Evolutionary conservation across 2,113 vertebrate species (phyloP).

Genomic region (Microtus richardsoni): DNA sequence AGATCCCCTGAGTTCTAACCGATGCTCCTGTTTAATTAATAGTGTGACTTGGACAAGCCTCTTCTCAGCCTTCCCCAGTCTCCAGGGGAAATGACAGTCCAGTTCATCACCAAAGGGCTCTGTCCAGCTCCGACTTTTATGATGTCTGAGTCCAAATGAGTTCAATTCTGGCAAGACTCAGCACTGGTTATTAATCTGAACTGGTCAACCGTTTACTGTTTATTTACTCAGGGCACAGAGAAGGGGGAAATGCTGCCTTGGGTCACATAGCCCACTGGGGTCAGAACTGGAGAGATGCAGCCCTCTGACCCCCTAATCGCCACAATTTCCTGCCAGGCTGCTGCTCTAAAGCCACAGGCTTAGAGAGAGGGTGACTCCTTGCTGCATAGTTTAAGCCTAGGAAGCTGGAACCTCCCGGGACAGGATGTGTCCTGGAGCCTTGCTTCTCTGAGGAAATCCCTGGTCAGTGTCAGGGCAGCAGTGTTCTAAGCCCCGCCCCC

Average conservation of each 20-base stretch:
- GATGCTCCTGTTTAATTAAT: not conserved
- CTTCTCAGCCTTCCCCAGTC: not conserved
- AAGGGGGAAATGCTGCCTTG: not conserved
- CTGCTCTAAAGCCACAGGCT: not conserved
- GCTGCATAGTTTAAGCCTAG: not conserved
- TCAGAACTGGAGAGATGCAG: not conserved
- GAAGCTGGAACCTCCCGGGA: not conserved
- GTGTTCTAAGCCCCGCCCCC: slow-evolving; percentile 1
- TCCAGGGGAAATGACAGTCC: slow-evolving; percentile 9
- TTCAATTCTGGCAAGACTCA: not conserved
- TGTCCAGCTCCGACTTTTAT: not conserved
- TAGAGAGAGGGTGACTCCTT: not conserved
- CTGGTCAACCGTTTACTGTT: not conserved
- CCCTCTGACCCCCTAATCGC: not conserved
- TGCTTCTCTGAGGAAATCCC: not conserved
- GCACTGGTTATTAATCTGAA: not conserved
- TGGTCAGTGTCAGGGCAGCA: not conserved
- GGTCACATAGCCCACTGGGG: not conserved
- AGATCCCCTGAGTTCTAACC: not conserved
- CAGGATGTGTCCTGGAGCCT: not conserved
- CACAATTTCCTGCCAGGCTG: not conserved
- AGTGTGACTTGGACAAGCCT: not conserved
- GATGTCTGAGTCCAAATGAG: not conserved
- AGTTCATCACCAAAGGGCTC: not conserved
- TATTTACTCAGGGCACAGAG: not conserved